Conservation (phyloP, 2,113 vertebrate species). For the Lophotis ruficrista region DNA sequence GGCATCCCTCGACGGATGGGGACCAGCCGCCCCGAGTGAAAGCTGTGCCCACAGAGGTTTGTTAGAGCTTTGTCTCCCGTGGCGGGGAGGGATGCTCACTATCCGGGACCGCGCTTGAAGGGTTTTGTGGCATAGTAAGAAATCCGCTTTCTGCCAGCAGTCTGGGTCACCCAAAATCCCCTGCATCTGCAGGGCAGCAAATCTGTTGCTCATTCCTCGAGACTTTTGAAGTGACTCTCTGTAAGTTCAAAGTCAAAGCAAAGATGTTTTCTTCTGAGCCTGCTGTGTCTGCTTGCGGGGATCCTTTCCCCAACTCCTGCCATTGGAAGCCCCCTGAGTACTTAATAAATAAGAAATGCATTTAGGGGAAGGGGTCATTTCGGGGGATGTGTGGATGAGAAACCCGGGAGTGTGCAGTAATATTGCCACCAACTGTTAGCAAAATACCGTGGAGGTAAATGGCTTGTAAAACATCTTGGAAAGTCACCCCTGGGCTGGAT, state of each 20-base stretch:
- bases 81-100: fast-evolving
- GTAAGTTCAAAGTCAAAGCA: background rate
- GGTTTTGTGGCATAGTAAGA: background rate
- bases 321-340: background rate
- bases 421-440: background rate
- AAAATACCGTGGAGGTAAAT: background rate
- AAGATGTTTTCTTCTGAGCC: background rate
- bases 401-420: background rate
- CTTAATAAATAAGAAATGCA: background rate
- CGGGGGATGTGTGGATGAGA: fast-evolving
- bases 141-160: background rate
- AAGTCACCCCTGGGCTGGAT: background rate
- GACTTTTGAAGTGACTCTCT: background rate
- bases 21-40: too few species aligned
- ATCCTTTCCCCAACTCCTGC: background rate
- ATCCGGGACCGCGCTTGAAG: fast-evolving
- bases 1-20: fast-evolving
- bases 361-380: background rate
- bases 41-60: fast-evolving
- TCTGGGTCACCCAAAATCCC: background rate
- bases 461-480: background rate
- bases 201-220: background rate
- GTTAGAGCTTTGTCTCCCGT: background rate
- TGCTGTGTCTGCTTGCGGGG: background rate
- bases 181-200: background rate